Percentiles rank a stretch among this genome's conserved stretches.
Conservation (phyloP, 2,113 vertebrate genomes). For the Gallinago paraguaiae region DNA sequence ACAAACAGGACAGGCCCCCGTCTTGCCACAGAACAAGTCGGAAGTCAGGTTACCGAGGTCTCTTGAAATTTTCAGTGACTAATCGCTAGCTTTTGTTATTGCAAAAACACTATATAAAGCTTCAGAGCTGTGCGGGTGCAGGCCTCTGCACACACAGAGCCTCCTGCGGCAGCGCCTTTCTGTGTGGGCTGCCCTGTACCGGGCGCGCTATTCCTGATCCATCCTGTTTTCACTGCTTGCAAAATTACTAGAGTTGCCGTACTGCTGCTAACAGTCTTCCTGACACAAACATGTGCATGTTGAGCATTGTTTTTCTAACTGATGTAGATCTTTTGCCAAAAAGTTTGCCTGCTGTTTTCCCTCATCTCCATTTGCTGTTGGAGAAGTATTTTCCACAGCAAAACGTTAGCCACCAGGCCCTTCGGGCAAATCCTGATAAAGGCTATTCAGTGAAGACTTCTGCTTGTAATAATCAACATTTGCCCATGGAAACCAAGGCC, state of each 20-base stretch:
- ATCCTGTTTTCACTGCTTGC: background rate
- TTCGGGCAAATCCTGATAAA: background rate
- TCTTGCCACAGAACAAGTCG: background rate
- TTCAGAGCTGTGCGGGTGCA: accelerated
- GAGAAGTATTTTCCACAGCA: constrained; percentile 43
- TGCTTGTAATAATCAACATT: background rate
- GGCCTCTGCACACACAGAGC: background rate
- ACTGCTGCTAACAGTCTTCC: constrained; percentile 21
- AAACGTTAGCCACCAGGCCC: background rate
- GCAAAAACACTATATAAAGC: background rate
- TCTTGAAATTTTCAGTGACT: background rate
- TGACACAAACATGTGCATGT: background rate
- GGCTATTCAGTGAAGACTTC: background rate
- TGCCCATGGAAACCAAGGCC: background rate
- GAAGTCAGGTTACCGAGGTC: background rate
- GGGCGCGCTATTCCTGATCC: background rate
- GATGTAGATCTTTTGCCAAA: background rate
- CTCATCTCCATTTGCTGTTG: background rate
- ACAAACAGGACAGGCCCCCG: background rate
- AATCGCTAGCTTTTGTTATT: background rate
- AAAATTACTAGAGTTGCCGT: background rate
- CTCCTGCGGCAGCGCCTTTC: background rate
- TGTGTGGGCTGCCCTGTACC: background rate
- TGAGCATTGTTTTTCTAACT: background rate
- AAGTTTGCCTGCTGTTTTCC: constrained; percentile 15